Conservation (phyloP, 2,113 vertebrate species). For the Trematocara unimaculatum region DNA sequence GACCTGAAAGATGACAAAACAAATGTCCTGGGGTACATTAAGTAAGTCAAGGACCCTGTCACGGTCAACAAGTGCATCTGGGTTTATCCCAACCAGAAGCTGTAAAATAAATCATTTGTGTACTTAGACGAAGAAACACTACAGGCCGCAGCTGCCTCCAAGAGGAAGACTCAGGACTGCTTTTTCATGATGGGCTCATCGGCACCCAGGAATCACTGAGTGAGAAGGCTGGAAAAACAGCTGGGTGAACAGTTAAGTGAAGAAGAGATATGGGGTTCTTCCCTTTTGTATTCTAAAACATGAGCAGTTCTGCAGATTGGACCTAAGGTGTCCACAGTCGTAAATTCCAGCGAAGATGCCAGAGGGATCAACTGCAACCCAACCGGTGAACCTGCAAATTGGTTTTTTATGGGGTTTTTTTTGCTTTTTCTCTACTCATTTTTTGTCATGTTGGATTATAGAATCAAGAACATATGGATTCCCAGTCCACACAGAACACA, state of each 20-base stretch:
- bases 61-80: not conserved
- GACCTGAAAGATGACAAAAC: not conserved
- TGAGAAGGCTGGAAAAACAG: not conserved
- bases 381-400: not conserved
- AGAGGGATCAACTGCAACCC: not conserved
- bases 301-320: not conserved
- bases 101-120: not conserved
- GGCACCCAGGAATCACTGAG: not conserved
- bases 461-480: not conserved
- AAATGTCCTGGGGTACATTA: not conserved
- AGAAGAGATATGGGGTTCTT: not conserved
- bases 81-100: not conserved
- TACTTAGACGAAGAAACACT: not conserved
- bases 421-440: not conserved
- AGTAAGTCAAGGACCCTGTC: not conserved
- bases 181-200: not conserved
- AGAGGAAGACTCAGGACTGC: not conserved
- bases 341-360: not conserved
- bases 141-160: not conserved
- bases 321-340: not conserved
- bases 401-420: accelerated
- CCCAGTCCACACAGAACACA: not conserved
- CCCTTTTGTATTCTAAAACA: not conserved
- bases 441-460: not conserved
- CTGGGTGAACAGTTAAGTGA: not conserved